Evolutionary conservation across 2,797 vertebrate species (phyloP).

Genomic region (Ataeniobius toweri): DNA sequence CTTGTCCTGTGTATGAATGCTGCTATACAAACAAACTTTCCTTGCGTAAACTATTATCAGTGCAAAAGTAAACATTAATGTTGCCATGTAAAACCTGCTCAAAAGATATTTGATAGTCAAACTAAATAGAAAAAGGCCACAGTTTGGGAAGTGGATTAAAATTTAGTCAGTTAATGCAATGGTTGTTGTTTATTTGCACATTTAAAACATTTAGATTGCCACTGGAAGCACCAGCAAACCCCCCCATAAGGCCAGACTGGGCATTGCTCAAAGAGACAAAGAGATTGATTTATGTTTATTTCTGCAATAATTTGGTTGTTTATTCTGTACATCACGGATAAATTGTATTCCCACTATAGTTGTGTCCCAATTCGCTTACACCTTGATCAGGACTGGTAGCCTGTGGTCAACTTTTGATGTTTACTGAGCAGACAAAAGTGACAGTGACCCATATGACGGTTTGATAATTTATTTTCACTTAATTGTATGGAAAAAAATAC

Average conservation of each 20-base stretch:
- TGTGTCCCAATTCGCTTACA: slow-evolving; percentile 12
- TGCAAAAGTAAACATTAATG: background rate
- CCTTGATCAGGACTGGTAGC: slow-evolving; percentile 28
- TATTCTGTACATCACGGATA: slow-evolving; percentile 12
- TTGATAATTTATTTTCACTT: too few relatives aligned
- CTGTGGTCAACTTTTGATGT: slow-evolving; percentile 21
- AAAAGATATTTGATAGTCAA: background rate
- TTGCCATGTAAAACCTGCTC: background rate
- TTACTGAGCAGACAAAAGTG: slow-evolving; percentile 30
- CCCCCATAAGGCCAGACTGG: too few relatives aligned
- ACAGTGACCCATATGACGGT: background rate
- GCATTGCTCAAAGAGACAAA: too few relatives aligned
- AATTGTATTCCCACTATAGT: slow-evolving; percentile 46
- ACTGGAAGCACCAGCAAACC: background rate
- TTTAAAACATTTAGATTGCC: background rate
- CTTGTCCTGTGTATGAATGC: background rate
- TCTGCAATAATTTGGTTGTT: slow-evolving; percentile 12
- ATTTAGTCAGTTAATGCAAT: background rate
- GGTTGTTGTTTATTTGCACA: slow-evolving; percentile 43
- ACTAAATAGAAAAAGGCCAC: background rate
- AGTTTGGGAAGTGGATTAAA: slow-evolving; percentile 32
- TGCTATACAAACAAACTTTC: background rate
- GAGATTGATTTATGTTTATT: background rate
- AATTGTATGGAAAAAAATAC: too few relatives aligned
- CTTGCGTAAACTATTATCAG: background rate